Conservation (phyloP, 2,113 vertebrate genomes). For the Acrocephalus arundinaceus region DNA sequence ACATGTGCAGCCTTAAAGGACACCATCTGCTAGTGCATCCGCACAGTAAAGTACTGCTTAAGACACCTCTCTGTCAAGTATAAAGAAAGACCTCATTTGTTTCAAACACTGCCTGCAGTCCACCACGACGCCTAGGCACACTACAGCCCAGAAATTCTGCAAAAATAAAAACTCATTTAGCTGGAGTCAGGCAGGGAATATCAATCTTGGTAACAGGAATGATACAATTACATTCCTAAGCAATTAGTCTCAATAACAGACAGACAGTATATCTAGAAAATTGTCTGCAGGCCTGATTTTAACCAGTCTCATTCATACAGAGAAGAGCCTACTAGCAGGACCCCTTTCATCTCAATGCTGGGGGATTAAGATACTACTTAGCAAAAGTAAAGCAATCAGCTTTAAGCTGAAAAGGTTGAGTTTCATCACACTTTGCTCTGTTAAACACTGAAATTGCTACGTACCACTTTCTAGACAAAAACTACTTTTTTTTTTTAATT, state of each 20-base stretch:
- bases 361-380: background rate
- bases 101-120: background rate
- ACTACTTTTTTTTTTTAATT: background rate
- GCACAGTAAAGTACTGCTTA: background rate
- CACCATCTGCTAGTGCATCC: background rate
- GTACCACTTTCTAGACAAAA: background rate
- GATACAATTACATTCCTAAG: background rate
- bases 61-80: background rate
- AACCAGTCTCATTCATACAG: background rate
- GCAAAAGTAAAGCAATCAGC: background rate
- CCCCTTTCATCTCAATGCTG: background rate
- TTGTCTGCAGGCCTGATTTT: background rate
- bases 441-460: background rate
- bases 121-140: background rate
- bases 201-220: conserved; percentile 16
- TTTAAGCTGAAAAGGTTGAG: background rate
- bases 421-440: background rate
- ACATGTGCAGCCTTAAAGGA: background rate
- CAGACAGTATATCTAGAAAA: background rate
- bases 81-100: background rate
- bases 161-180: conserved; percentile 16
- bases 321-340: background rate
- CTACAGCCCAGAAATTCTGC: background rate
- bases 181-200: background rate
- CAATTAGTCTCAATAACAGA: background rate